Percentiles rank a stretch among this genome's conserved stretches.
These are phyloP conservation scores for Caenorhabditis angaria DNA, from an alignment of 2,888 invertebrate genomes.

Conservation along the genomic window DNA sequence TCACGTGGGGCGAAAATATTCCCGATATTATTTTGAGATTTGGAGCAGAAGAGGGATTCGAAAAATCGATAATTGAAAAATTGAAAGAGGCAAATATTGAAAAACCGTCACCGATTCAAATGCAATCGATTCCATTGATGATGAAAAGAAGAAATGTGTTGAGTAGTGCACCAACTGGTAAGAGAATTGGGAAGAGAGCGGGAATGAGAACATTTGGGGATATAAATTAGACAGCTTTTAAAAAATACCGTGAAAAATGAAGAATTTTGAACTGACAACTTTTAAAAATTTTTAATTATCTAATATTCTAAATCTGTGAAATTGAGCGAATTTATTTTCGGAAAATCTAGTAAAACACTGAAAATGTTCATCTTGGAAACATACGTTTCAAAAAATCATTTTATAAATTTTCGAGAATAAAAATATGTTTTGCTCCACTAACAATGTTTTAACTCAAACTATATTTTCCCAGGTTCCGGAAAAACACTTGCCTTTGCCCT, in stretches of 20 bases:
- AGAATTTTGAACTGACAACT: too few relatives aligned
- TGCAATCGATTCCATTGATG: conserved; percentile 91
- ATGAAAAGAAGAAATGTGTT: conserved; percentile 80
- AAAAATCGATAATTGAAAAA: conserved; percentile 28
- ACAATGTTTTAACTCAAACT: conserved; percentile 73
- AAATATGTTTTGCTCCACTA: background rate
- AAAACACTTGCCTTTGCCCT: conserved; percentile 94
- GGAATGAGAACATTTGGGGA: too few relatives aligned
- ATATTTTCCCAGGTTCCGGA: conserved; percentile 78
- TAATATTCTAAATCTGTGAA: too few relatives aligned
- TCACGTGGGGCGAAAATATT: conserved; percentile 66
- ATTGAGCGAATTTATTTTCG: too few relatives aligned
- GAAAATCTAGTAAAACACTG: too few relatives aligned
- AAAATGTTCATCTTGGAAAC: too few relatives aligned
- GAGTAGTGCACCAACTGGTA: conserved; percentile 91
- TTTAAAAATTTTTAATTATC: too few relatives aligned
- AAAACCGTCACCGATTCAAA: conserved; percentile 87
- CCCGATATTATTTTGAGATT: conserved; percentile 67
- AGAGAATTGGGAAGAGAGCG: too few relatives aligned
- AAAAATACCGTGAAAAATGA: too few relatives aligned
- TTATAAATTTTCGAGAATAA: background rate
- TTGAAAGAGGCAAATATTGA: conserved; percentile 41
- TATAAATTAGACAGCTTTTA: too few relatives aligned
- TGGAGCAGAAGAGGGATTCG: conserved; percentile 43
- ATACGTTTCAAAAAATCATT: background rate